These are phyloP conservation scores for Magallana nippona DNA, from an alignment of 2,888 invertebrate species.

Conservation along the genomic window DNA sequence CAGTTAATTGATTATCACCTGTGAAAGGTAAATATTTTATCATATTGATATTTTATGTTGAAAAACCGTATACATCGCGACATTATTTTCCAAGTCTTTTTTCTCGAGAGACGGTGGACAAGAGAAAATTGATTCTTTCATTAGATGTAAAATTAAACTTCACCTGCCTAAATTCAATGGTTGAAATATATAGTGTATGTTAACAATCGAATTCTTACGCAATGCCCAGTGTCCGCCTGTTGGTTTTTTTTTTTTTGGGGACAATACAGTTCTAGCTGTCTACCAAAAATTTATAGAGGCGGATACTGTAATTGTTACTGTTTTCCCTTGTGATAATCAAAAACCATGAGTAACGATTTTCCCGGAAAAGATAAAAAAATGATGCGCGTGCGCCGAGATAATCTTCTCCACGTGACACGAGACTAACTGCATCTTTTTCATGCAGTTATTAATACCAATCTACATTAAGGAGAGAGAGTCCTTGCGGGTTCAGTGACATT, in stretches of 20 bases:
- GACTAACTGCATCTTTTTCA: conserved; percentile 30
- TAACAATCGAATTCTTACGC: too few species aligned
- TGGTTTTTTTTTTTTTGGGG: too few species aligned
- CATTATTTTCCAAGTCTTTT: not conserved
- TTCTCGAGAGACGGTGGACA: not conserved
- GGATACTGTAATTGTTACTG: too few species aligned
- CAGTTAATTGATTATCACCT: conserved; percentile 27
- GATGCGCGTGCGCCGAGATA: not conserved
- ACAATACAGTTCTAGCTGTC: too few species aligned
- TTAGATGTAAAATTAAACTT: not conserved
- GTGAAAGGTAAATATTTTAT: conserved; percentile 31
- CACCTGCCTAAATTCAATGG: not conserved
- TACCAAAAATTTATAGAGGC: not conserved
- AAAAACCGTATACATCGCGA: not conserved
- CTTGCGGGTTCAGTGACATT: not conserved
- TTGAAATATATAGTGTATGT: not conserved
- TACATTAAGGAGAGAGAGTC: not conserved
- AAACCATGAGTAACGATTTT: too few species aligned
- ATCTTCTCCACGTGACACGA: conserved; percentile 1
- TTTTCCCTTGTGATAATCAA: too few species aligned
- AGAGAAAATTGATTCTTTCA: not conserved
- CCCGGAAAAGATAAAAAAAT: too few species aligned
- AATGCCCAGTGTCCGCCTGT: not conserved
- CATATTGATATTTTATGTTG: conserved; percentile 25
- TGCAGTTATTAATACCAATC: conserved; percentile 23